Percentiles rank a stretch among this genome's conserved stretches.
phyloP scores from a whole-genome alignment of 2,113 vertebrate genomes.

The Pampusana beccarii region DNA sequence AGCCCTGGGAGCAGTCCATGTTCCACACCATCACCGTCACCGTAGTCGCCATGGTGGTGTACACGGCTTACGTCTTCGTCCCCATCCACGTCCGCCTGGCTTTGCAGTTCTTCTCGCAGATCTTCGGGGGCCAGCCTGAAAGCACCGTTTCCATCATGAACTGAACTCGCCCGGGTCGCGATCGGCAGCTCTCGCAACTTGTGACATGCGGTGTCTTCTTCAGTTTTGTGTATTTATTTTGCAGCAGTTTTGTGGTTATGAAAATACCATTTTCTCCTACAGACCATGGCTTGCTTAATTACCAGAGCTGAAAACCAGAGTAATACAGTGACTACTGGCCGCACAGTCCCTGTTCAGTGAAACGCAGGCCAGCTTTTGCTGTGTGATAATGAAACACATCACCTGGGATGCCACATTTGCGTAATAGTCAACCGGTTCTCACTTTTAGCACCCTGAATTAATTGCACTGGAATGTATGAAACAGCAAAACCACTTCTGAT shows the following conservation, averaged over 20 bases:
- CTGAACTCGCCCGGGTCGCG: slow-evolving; percentile 35
- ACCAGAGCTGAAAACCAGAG: not conserved
- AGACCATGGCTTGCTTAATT: not conserved
- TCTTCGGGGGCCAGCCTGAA: slow-evolving; percentile 81
- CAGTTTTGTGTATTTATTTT: not conserved
- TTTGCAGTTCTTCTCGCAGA: slow-evolving; percentile 89
- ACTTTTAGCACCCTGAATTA: not conserved
- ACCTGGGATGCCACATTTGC: not conserved
- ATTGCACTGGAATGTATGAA: fast-evolving
- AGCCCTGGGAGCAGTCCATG: slow-evolving; percentile 95
- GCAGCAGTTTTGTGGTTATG: not conserved
- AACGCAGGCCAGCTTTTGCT: not conserved
- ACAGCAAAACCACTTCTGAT: not conserved
- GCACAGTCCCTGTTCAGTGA: not conserved
- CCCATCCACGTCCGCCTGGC: slow-evolving; percentile 92
- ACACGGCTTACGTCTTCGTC: slow-evolving; percentile 94
- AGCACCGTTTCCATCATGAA: slow-evolving; percentile 77
- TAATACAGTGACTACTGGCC: not conserved
- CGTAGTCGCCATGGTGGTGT: slow-evolving; percentile 90
- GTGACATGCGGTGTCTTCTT: not conserved
- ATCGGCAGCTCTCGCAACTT: not conserved
- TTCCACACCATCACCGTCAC: slow-evolving; percentile 90
- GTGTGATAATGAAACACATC: not conserved
- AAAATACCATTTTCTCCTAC: not conserved
- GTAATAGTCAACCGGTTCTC: not conserved